Evolutionary conservation across 2,113 vertebrate genomes (phyloP).

Genomic region (Nanger granti): DNA sequence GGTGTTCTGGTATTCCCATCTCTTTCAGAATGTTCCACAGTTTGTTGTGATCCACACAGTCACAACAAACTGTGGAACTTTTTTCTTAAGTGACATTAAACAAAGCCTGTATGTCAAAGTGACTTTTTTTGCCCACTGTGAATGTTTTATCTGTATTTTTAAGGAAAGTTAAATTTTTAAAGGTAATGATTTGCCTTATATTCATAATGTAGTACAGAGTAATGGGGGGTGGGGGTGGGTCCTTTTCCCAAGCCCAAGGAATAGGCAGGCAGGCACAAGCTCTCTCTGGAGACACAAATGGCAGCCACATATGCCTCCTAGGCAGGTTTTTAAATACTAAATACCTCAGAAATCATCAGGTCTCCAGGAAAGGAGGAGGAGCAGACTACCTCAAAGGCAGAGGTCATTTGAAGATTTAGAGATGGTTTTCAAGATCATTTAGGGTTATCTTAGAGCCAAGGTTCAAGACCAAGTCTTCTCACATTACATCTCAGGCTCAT

Average conservation of each 20-base stretch:
- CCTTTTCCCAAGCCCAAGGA: background rate
- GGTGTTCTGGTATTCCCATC: background rate
- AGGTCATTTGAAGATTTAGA: background rate
- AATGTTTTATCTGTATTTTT: background rate
- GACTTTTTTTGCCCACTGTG: background rate
- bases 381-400: background rate
- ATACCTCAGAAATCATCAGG: background rate
- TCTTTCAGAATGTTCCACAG: background rate
- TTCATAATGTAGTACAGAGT: background rate
- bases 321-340: background rate
- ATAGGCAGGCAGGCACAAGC: background rate
- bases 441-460: background rate
- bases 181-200: background rate
- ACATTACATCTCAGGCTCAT: background rate
- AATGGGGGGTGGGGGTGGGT: background rate
- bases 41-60: background rate
- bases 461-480: background rate
- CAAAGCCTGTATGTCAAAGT: background rate
- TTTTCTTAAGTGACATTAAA: background rate
- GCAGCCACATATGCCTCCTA: background rate
- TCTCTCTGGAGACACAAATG: background rate
- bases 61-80: background rate
- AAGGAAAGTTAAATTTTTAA: conserved; percentile 8
- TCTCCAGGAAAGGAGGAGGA: background rate
- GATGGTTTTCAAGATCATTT: background rate